Evolutionary conservation across 2,113 vertebrate species (phyloP).

Genomic region (Burhinus oedicnemus): DNA sequence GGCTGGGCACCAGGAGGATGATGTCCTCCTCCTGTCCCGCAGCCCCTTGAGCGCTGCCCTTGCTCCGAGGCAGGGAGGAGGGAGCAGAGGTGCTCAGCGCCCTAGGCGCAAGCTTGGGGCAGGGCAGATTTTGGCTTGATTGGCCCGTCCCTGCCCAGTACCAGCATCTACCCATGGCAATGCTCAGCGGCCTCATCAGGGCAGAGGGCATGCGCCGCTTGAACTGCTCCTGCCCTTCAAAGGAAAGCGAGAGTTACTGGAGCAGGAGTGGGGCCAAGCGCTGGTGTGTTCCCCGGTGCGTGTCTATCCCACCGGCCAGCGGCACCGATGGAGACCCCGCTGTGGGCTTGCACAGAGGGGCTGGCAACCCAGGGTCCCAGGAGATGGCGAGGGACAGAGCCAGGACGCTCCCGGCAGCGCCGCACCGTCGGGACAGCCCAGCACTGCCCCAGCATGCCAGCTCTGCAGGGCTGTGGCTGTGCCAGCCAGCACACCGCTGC

Average conservation of each 20-base stretch:
- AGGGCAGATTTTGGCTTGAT: slow-evolving; percentile 25
- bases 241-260: slow-evolving; percentile 76
- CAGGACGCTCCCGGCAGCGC: rapidly evolving
- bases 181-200: slow-evolving; percentile 81
- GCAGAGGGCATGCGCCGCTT: slow-evolving; percentile 83
- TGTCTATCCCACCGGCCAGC: rapidly evolving
- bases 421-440: not conserved
- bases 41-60: not conserved
- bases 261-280: not conserved
- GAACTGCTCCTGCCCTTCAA: slow-evolving; percentile 86
- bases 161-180: slow-evolving; percentile 79
- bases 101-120: not conserved
- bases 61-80: not conserved
- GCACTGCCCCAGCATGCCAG: rapidly evolving
- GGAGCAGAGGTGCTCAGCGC: not conserved
- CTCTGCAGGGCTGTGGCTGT: rapidly evolving
- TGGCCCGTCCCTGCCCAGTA: not conserved
- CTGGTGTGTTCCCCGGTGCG: rapidly evolving
- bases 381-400: not conserved
- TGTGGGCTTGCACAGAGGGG: not conserved
- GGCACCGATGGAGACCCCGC: not conserved
- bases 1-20: not conserved
- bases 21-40: not conserved
- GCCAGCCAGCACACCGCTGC: not conserved
- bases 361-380: not conserved